Percentiles rank a stretch among this genome's conserved stretches.
Conservation (phyloP, 2,888 invertebrate genomes). For the Spodoptera exigua region DNA sequence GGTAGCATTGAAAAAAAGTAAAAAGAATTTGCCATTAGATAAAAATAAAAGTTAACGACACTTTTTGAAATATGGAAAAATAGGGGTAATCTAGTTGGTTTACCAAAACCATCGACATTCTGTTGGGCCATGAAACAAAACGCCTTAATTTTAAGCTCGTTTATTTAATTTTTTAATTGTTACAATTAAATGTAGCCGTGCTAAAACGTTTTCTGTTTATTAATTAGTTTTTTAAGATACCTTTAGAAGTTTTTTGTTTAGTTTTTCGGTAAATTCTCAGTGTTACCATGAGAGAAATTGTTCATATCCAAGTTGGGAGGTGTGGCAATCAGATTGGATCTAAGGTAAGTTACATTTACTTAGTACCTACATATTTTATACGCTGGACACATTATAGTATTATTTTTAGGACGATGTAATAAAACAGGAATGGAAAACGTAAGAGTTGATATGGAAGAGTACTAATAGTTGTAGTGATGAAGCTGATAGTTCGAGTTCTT, state of each 20-base stretch:
- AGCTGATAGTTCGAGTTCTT: too few relatives aligned
- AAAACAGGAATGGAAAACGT: too few relatives aligned
- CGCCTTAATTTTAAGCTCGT: slow-evolving; percentile 24
- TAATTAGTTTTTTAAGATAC: slow-evolving; percentile 62
- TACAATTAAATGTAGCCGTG: slow-evolving; percentile 71
- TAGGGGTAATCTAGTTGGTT: slow-evolving; percentile 25
- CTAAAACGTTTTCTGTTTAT: slow-evolving; percentile 57
- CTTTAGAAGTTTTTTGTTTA: slow-evolving; percentile 56
- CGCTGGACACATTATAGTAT: too few relatives aligned
- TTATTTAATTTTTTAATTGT: slow-evolving; percentile 55
- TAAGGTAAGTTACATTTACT: slow-evolving; percentile 87
- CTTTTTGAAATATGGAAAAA: not conserved
- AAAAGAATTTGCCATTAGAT: too few relatives aligned
- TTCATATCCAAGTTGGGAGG: slow-evolving; percentile 91
- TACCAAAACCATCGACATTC: slow-evolving; percentile 18
- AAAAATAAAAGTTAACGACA: too few relatives aligned
- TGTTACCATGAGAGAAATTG: slow-evolving; percentile 93
- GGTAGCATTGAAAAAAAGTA: too few relatives aligned
- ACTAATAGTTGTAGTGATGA: too few relatives aligned
- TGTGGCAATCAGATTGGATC: slow-evolving; percentile 92
- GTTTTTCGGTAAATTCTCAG: slow-evolving; percentile 71
- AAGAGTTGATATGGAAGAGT: too few relatives aligned
- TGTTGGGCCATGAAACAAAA: slow-evolving; percentile 63
- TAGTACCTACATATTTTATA: too few relatives aligned
- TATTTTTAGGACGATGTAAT: too few relatives aligned